Evolutionary conservation across 2,113 vertebrate species (phyloP), one percentile per base, ranked within the genome.

Genomic region (Cryptoleucopteryx plumbea): DNA sequence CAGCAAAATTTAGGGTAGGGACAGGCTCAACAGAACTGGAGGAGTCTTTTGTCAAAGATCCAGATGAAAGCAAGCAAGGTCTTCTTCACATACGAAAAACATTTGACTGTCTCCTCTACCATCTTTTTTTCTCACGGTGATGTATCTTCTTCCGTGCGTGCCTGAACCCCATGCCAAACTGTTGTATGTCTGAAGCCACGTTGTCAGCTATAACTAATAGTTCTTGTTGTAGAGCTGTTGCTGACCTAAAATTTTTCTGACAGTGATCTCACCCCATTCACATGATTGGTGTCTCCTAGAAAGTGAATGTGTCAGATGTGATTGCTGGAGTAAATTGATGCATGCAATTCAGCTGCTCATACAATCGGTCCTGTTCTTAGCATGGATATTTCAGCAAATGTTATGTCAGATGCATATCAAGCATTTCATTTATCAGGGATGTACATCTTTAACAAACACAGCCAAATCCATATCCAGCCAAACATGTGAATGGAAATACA

Each of bases 231-330:
- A 75, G 40, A 78, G 56, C 43, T 83, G 72, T 55, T 96, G 72
- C 61, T 94, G 91, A 94, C 56, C 63, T 91, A 82, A 92, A 97
- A 73, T 61, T 94, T 89, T 92, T 61, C 65, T 93, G 59, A 78
- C 78, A 68, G 55, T 71, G 79, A 52, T 81, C 95, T 97, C 56
- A 67, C 34, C 29, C 72, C 53, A 36, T 71, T 92, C 72, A 38
- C 17, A 32, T 67, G 63, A 96, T 67, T 90, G 27, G 67, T 92
- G 56, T 82, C 87, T 78, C 40, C 56, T 56, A 74, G 56, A 92
- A 82, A 92, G 67, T 48, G 71, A 42, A 84, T 29, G 56, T 65
- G 29, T 80, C 89, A 65, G 43, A 62, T 91, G 31, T 67, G 73
- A 92, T 65, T 65, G 20, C n/a, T 53, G 27, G 23, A 92, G 42